A percentile compares a stretch with the other conserved stretches of the same genome.
These are phyloP conservation scores for Hiodon alosoides DNA, from an alignment of 2,113 vertebrate genomes.

Conservation along the genomic window DNA sequence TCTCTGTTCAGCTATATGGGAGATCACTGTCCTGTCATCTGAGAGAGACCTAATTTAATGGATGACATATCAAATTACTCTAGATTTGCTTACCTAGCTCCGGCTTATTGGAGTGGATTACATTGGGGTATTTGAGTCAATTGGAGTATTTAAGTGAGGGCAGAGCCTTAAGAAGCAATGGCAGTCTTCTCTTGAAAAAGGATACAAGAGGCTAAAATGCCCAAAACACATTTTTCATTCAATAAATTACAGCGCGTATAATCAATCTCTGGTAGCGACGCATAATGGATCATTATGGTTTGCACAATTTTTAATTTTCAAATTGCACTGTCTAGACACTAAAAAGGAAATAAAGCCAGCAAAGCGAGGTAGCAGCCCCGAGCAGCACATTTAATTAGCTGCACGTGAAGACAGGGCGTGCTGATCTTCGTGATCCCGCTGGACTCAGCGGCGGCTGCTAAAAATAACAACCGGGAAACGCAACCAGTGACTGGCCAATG, in stretches of 20 bases:
- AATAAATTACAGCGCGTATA: slow-evolving; percentile 26
- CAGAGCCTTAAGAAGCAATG: slow-evolving; percentile 7
- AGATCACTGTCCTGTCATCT: neutral
- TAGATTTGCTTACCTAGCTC: slow-evolving; percentile 12
- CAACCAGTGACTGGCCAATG: too few relatives aligned
- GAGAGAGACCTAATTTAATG: slow-evolving; percentile 24
- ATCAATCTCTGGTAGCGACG: slow-evolving; percentile 32
- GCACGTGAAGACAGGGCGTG: slow-evolving; percentile 4
- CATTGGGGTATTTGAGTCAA: slow-evolving; percentile 1
- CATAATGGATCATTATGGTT: slow-evolving; percentile 42
- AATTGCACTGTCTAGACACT: slow-evolving; percentile 15
- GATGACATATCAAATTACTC: slow-evolving; percentile 24
- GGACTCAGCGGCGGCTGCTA: too few relatives aligned
- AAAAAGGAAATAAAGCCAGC: neutral
- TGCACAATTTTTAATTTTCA: slow-evolving; percentile 38
- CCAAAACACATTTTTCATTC: slow-evolving; percentile 9
- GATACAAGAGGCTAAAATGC: slow-evolving; percentile 27
- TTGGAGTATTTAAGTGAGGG: slow-evolving; percentile 4
- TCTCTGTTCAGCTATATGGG: neutral
- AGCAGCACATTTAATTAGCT: slow-evolving; percentile 7
- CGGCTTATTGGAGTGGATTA: slow-evolving; percentile 19
- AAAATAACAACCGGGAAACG: too few relatives aligned
- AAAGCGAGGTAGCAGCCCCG: too few relatives aligned
- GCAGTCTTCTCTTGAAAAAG: slow-evolving; percentile 22
- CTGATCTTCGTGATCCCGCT: neutral